phyloP scores from a whole-genome alignment of 2,113 vertebrate species.

The Brachyhypopomus gauderio region DNA sequence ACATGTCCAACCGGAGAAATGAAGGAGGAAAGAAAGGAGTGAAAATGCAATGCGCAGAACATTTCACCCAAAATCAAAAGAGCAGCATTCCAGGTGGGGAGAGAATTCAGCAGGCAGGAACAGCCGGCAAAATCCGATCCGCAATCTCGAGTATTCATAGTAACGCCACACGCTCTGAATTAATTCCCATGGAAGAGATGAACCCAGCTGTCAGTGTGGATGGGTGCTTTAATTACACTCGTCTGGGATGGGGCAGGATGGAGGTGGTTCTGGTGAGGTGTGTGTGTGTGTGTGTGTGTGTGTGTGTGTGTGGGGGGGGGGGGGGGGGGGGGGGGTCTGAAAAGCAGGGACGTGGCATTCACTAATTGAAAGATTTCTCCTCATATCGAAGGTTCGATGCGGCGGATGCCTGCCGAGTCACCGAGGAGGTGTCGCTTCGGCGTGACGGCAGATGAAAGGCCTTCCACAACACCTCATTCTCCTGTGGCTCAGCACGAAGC shows the following conservation, averaged over 20 bases:
- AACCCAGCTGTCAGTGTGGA: slow-evolving; percentile 45
- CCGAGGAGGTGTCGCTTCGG: slow-evolving; percentile 36
- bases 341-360: slow-evolving; percentile 29
- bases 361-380: slow-evolving; percentile 61
- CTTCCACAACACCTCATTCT: slow-evolving; percentile 36
- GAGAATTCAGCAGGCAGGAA: slow-evolving; percentile 31
- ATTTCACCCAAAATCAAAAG: slow-evolving; percentile 32
- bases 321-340: slow-evolving; percentile 20
- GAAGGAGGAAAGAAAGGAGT: slow-evolving; percentile 45
- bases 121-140: slow-evolving; percentile 27
- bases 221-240: slow-evolving; percentile 39
- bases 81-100: slow-evolving; percentile 2
- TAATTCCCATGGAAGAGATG: slow-evolving; percentile 40
- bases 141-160: slow-evolving; percentile 32
- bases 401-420: slow-evolving; percentile 48
- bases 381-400: slow-evolving; percentile 48
- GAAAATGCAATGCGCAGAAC: slow-evolving; percentile 61
- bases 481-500: background rate
- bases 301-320: no score
- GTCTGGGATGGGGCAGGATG: slow-evolving; percentile 28
- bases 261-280: background rate
- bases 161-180: slow-evolving; percentile 37
- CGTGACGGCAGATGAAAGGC: slow-evolving; percentile 51
- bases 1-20: slow-evolving; percentile 47
- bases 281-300: no score